Evolutionary conservation across 2,113 vertebrate genomes (phyloP).

Genomic region (Capreolus pygargus): DNA sequence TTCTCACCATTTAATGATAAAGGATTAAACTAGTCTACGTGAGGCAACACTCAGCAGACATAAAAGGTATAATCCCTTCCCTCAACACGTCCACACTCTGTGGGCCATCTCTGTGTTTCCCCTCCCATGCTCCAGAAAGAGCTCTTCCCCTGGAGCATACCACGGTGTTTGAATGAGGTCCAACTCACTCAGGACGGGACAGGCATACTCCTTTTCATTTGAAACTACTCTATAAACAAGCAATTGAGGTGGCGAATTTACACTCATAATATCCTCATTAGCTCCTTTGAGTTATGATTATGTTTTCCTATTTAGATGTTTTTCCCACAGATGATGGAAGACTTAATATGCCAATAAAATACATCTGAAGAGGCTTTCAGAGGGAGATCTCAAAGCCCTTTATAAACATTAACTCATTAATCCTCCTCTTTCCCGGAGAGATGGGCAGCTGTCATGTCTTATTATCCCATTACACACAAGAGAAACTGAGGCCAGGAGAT

Average conservation of each 20-base stretch:
- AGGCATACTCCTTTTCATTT: background rate
- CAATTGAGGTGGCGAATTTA: conserved; percentile 21
- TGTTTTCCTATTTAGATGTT: conserved; percentile 47
- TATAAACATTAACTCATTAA: conserved; percentile 43
- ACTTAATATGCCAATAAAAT: conserved; percentile 64
- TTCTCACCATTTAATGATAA: background rate
- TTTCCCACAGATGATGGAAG: conserved; percentile 62
- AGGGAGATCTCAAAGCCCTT: conserved; percentile 49
- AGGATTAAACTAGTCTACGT: background rate
- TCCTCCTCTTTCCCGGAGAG: background rate
- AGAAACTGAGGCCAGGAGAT: conserved; percentile 35
- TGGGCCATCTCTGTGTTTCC: background rate
- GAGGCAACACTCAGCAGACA: background rate
- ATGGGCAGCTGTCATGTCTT: background rate
- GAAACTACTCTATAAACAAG: conserved; percentile 29
- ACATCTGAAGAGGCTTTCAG: conserved; percentile 53
- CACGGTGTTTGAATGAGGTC: accelerated
- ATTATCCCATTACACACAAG: conserved; percentile 22
- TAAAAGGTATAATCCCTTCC: too few species aligned
- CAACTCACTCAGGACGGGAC: background rate
- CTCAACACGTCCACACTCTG: background rate
- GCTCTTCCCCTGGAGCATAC: background rate
- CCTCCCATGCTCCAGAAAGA: background rate
- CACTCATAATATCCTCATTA: conserved; percentile 57
- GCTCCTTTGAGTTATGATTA: conserved; percentile 45